Conservation (phyloP, 1,140 invertebrate species). For the Scylla paramamosain region DNA sequence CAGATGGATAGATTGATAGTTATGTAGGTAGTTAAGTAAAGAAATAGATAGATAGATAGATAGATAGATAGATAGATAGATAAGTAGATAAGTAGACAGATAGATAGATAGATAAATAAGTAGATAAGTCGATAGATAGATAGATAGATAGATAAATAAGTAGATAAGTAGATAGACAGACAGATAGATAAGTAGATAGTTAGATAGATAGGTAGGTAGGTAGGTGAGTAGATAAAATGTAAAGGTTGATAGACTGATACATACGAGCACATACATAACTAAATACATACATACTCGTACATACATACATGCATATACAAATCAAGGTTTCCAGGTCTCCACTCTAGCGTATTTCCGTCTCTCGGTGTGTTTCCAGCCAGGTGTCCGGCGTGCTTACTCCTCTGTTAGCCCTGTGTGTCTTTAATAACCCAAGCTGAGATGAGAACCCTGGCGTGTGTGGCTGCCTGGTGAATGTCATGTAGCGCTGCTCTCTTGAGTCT, state of each 20-base stretch:
- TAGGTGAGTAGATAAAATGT: not conserved
- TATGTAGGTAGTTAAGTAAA: not conserved
- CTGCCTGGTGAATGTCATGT: too few relatives aligned
- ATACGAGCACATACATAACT: not conserved
- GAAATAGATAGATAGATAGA: not conserved
- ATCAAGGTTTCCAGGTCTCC: not conserved
- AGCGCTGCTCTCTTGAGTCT: too few relatives aligned
- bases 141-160: not conserved
- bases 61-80: not conserved
- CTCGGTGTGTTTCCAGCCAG: too few relatives aligned
- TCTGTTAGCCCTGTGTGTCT: too few relatives aligned
- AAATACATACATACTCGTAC: not conserved
- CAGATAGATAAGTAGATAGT: not conserved
- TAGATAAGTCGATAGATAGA: not conserved
- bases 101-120: not conserved
- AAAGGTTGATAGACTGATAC: not conserved
- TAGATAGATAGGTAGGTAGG: too few relatives aligned
- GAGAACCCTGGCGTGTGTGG: too few relatives aligned
- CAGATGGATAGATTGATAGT: too few relatives aligned
- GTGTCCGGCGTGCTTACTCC: too few relatives aligned
- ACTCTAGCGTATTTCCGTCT: too few relatives aligned
- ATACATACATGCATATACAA: conserved; percentile 22
- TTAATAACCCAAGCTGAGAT: too few relatives aligned
- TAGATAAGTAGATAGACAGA: not conserved
- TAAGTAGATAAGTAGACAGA: not conserved